These are phyloP conservation scores for Piezodorus guildinii DNA, from an alignment of 1,140 invertebrate species.

Conservation along the genomic window DNA sequence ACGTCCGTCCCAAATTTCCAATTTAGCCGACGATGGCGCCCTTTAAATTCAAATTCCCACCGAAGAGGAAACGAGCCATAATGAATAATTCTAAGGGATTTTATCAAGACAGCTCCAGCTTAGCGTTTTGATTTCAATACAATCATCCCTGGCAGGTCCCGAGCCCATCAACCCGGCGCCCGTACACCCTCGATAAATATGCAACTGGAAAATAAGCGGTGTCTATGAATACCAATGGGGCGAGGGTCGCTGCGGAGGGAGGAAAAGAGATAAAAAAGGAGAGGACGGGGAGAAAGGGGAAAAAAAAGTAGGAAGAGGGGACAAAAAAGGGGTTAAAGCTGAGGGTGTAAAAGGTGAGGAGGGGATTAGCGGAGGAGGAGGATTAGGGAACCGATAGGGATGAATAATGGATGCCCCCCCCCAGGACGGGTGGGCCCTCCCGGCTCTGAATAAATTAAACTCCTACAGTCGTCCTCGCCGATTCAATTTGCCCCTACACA, in stretches of 20 bases:
- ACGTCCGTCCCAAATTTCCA: no score
- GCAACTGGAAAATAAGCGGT: constrained; percentile 7
- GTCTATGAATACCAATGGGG: constrained; percentile 2
- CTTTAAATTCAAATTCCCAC: no score
- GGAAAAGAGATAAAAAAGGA: not conserved
- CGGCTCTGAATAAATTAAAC: no score
- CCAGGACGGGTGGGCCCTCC: no score
- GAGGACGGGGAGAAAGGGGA: not conserved
- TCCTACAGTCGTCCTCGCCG: no score
- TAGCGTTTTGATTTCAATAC: no score
- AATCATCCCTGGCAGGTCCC: no score
- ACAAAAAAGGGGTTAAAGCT: not conserved
- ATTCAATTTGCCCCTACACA: constrained; percentile 4
- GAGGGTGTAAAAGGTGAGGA: constrained; percentile 7
- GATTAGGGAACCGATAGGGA: constrained; percentile 5
- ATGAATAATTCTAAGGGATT: no score
- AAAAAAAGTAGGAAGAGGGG: not conserved
- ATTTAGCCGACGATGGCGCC: no score
- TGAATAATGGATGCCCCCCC: not conserved
- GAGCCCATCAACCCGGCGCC: no score
- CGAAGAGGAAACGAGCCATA: no score
- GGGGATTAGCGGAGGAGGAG: not conserved
- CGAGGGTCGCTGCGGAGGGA: not conserved
- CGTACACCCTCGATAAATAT: not conserved
- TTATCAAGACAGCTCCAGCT: no score